These are phyloP conservation scores for Girardinichthys multiradiatus DNA, from an alignment of 2,113 vertebrate genomes.

Conservation along the genomic window DNA sequence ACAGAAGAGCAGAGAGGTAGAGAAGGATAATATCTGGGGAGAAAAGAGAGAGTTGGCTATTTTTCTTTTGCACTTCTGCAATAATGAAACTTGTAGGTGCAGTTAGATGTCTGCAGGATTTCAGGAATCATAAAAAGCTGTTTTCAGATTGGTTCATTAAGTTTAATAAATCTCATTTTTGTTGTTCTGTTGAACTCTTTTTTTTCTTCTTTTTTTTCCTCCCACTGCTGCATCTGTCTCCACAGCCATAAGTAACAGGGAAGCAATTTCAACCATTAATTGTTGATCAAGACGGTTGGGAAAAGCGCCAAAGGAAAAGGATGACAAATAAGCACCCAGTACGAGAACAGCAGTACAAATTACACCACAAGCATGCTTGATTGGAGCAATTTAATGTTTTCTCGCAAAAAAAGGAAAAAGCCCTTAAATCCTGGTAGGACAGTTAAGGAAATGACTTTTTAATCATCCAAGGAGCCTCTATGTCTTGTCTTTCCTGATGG, in stretches of 20 bases:
- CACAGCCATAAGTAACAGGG: constrained; percentile 78
- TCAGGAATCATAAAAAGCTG: constrained; percentile 14
- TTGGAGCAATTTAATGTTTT: constrained; percentile 96
- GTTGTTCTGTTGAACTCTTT: constrained; percentile 45
- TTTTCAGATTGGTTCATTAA: constrained; percentile 34
- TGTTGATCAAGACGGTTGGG: constrained; percentile 81
- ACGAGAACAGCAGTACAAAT: constrained; percentile 85
- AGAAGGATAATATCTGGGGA: constrained; percentile 42
- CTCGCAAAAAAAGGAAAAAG: constrained; percentile 78
- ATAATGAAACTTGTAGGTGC: constrained; percentile 14
- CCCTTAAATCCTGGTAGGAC: constrained; percentile 90
- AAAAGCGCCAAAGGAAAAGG: constrained; percentile 86
- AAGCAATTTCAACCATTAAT: constrained; percentile 85
- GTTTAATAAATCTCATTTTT: constrained; percentile 46
- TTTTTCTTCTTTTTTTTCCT: constrained; percentile 1
- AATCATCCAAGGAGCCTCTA: constrained; percentile 89
- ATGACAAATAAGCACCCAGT: constrained; percentile 87
- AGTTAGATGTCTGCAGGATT: background rate
- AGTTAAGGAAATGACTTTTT: constrained; percentile 99
- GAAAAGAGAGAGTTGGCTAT: constrained; percentile 20
- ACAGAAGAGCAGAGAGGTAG: constrained; percentile 53
- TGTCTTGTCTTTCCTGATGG: constrained; percentile 87
- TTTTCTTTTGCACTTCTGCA: constrained; percentile 31
- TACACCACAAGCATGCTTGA: constrained; percentile 89
- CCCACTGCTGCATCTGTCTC: constrained; percentile 78